Conservation (phyloP, 2,113 vertebrate species). For the Eidolon helvum region DNA sequence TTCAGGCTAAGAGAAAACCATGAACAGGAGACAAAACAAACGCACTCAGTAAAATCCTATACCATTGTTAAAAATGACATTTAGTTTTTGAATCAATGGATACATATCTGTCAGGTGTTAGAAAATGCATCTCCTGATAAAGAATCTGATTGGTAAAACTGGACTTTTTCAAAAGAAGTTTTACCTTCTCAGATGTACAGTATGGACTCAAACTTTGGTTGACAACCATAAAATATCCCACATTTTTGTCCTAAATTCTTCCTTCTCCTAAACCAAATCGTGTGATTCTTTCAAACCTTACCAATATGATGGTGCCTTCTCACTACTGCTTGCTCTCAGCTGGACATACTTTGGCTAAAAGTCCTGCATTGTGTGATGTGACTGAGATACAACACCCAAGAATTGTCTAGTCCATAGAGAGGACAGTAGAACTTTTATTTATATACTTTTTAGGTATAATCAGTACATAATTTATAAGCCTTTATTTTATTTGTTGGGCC, state of each 20-base stretch:
- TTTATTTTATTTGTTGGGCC: neutral
- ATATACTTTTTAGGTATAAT: neutral
- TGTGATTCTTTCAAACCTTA: neutral
- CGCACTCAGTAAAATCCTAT: neutral
- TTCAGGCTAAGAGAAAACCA: neutral
- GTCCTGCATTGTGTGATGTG: neutral
- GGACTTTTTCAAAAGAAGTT: neutral
- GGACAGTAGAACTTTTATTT: neutral
- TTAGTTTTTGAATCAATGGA: neutral
- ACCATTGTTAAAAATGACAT: neutral
- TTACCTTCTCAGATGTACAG: neutral
- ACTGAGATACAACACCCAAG: neutral
- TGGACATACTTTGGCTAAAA: neutral
- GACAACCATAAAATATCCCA: neutral
- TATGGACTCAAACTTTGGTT: neutral
- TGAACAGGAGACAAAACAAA: neutral
- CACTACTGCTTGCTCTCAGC: neutral
- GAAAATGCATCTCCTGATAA: neutral
- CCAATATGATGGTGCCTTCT: neutral
- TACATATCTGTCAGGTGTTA: neutral
- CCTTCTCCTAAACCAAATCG: neutral
- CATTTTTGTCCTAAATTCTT: neutral
- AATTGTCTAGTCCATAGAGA: neutral
- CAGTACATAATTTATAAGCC: neutral
- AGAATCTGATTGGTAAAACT: neutral